Base-by-base conservation (phyloP, 2,797 vertebrate genomes). In the Rhinichthys osculus region DNA sequence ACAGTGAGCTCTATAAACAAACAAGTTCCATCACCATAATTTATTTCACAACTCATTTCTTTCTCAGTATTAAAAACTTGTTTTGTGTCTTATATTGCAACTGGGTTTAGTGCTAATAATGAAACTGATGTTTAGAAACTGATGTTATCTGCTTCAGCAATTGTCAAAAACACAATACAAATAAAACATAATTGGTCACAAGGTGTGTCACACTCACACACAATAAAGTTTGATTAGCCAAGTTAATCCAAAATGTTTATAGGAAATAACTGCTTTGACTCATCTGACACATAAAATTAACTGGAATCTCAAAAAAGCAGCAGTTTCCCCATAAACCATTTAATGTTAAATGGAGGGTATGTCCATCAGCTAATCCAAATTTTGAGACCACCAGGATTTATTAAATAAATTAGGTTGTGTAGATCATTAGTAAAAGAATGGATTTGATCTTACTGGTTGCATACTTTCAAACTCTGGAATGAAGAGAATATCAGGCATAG, bases 191-290 rank as follows among this genome's bases (percentile, higher is more conserved):
- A 73, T 33, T 62, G 27, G 44, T 23, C 19, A 52, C 64, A 14
- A 82, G 35, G 23, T 82, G 80, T 59, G 67, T 72, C 23, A 27
- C 27, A 42, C 19, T 72, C 23, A 27, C 27, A 42, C 19, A n/a
- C 11, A 33, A 57, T 57, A 77, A 67, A 80, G 10, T 67, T 33
- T 50, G 27, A 80, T 80, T 47, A 50, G 40, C 27, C 3, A 30
- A 30, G 40, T 30, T 79, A 44, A 79, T 79, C 38, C 57, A 7
- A 79, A 62, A 57, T 1, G 7, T 52, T 67, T 81, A 78, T n/a
- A 44, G 27, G 3, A 72, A 82, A 30, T 42, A 21, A 71, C 50
- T 82, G 52, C 52, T 27, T 23, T 74, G 54, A 74, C 52, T 62
- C 17, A 59, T 7, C 17, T 35, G 54, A 47, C 38, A 62, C 81